Base-by-base conservation (phyloP, 2,888 invertebrate genomes). In the Cryptus viduatorius region DNA sequence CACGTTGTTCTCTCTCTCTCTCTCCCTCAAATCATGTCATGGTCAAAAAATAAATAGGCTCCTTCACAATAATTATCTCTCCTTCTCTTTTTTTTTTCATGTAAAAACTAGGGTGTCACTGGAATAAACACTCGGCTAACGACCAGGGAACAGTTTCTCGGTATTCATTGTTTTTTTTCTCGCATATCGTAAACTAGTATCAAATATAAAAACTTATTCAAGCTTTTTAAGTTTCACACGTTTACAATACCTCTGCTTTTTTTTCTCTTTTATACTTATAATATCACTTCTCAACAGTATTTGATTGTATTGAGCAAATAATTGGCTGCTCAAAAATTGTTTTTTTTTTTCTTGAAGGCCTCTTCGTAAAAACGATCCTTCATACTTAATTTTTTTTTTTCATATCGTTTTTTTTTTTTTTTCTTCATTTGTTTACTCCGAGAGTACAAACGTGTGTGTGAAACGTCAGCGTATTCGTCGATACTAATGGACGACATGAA, bases 181-280 rank as follows among this genome's bases (percentile, higher is more conserved):
- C 83, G 84, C 87, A 87, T 86, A 84, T 90, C 89, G 89, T 90
- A 91, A 92, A 92, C 90, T 92, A 92, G 92, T 92, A 92, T 92
- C 92, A 92, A 92, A 92, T 92, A 92, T 92, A 92, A 91, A 92
- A 92, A 92, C 91, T 91, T 91, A 92, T 91, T 90, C 91, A 90
- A 90, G 92, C 91, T 91, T 89, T 90, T 91, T 90, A 91, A 92
- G 89, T 91, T 85, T 90, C 89, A 90, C 91, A 90, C 90, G 88
- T 90, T 91, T 90, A 91, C 90, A 90, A 90, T 91, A 90, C 89
- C 90, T 90, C 88, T 83, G 85, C 88, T 83, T 77, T 83, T 83
- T 79, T 83, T 83, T 83, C 84, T 85, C 86, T 84, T 84, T 82
- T 90, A 89, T 89, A 90, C 88, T 90, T 88, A 89, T 90, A 90